Conservation (phyloP, 2,113 vertebrate genomes). For the Pseudopipra pipra region DNA sequence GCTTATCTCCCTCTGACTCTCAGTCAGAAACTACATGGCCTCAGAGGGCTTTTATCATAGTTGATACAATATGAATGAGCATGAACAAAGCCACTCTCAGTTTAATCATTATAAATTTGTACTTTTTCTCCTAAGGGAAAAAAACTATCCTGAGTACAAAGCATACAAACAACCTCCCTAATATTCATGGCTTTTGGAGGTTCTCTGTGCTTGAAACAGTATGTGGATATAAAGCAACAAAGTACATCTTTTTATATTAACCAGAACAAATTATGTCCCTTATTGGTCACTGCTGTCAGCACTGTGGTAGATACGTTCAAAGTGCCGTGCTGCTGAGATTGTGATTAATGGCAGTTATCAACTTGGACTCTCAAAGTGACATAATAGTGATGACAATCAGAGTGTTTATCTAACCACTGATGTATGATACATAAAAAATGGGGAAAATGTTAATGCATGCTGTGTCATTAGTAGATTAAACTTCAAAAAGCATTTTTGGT, state of each 20-base stretch:
- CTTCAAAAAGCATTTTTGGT: conserved; percentile 13
- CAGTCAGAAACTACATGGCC: neutral
- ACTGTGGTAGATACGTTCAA: neutral
- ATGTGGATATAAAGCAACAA: neutral
- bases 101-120: neutral
- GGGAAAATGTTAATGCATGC: conserved; percentile 22
- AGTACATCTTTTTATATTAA: neutral
- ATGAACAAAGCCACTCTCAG: neutral
- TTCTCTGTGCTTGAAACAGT: neutral
- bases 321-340: neutral
- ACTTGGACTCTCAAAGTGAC: neutral
- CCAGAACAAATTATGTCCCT: neutral
- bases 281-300: conserved; percentile 1
- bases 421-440: neutral
- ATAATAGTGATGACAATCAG: conserved; percentile 46
- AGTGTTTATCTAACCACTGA: conserved; percentile 35
- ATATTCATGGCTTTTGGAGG: neutral
- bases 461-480: conserved; percentile 2
- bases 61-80: neutral
- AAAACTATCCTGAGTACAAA: neutral
- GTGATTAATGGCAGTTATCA: conserved; percentile 54
- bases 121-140: neutral
- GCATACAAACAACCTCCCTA: neutral
- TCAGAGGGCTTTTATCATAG: neutral
- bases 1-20: neutral